A percentile compares a stretch with the other conserved stretches of the same genome.
Evolutionary conservation across 2,797 vertebrate species (phyloP).

Genomic region (Macrochelys suwanniensis): DNA sequence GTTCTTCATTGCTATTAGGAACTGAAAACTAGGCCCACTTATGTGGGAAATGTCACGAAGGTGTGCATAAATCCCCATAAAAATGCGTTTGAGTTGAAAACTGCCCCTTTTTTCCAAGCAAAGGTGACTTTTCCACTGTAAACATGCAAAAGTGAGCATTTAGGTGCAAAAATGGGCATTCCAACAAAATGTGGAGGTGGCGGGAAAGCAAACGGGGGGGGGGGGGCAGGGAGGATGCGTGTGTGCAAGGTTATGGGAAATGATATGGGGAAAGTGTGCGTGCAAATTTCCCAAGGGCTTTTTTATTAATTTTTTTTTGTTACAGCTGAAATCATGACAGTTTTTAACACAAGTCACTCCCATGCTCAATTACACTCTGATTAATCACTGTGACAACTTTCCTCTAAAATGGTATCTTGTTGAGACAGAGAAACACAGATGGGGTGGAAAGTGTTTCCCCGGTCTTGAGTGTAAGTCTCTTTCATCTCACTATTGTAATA

Average conservation of each 20-base stretch:
- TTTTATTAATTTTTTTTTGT: background rate
- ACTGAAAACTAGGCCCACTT: background rate
- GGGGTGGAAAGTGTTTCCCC: background rate
- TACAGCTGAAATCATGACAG: background rate
- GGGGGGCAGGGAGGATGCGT: background rate
- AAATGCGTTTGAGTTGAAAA: background rate
- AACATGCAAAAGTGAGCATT: background rate
- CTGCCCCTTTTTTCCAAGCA: background rate
- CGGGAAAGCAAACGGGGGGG: background rate
- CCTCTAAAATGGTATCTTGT: slow-evolving; percentile 22
- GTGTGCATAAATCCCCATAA: background rate
- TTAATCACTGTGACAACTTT: slow-evolving; percentile 11
- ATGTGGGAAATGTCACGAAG: background rate
- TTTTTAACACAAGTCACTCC: slow-evolving; percentile 20
- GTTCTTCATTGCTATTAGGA: background rate
- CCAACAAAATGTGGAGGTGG: background rate
- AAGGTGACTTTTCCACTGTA: background rate
- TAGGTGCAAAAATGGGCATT: background rate
- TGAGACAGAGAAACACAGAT: slow-evolving; percentile 4
- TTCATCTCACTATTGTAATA: slow-evolving; percentile 47
- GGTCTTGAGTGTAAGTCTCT: slow-evolving; percentile 33
- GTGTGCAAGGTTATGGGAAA: background rate
- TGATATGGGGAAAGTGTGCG: background rate
- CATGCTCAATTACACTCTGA: slow-evolving; percentile 38
- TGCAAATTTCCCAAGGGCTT: background rate